Conservation (phyloP, 2,113 vertebrate species). For the Hipposideros armiger region DNA sequence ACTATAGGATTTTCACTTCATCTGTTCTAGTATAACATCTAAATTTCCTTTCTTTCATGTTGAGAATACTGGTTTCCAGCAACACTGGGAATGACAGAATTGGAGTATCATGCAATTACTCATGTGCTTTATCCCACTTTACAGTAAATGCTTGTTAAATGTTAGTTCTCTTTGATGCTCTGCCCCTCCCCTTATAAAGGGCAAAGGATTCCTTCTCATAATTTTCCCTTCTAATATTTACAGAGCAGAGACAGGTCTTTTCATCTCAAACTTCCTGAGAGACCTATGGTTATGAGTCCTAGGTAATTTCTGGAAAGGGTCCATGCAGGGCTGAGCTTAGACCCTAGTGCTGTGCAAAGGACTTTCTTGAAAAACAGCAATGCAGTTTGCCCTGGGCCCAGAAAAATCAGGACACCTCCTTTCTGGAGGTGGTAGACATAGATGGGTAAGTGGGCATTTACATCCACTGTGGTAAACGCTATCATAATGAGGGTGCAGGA, state of each 20-base stretch:
- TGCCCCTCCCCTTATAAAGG: background rate
- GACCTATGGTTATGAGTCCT: background rate
- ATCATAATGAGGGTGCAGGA: background rate
- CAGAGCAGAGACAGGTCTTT: conserved; percentile 16
- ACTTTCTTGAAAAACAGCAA: background rate
- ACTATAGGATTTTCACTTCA: background rate
- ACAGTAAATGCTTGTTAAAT: conserved; percentile 24
- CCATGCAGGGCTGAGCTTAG: background rate
- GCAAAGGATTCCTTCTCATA: conserved; percentile 5
- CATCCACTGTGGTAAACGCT: background rate
- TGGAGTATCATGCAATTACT: background rate
- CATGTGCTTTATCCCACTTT: background rate
- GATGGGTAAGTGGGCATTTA: background rate
- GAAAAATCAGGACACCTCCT: background rate
- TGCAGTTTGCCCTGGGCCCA: background rate
- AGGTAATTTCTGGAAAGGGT: conserved; percentile 26
- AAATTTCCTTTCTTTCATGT: background rate
- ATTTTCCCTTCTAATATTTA: conserved; percentile 50
- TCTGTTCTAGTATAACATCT: background rate
- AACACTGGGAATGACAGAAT: background rate
- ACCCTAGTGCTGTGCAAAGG: background rate
- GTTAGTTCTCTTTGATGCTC: background rate
- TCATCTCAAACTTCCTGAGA: conserved; percentile 11
- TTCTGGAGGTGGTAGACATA: background rate
- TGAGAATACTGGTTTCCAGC: background rate